These are phyloP conservation scores for Rhopalosiphum nymphaeae DNA, from an alignment of 2,888 invertebrate genomes.

Conservation along the genomic window DNA sequence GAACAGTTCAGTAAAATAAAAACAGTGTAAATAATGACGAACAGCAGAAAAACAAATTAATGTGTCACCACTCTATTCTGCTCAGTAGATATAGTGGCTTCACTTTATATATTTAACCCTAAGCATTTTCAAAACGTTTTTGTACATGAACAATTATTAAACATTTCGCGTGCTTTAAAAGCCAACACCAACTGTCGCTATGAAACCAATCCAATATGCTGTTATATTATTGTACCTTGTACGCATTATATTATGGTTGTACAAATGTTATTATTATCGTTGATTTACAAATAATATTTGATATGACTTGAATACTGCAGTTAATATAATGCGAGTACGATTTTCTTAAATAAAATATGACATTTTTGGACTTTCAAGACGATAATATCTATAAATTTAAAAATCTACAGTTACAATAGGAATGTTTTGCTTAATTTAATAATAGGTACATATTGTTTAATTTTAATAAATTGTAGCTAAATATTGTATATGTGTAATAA, in stretches of 20 bases:
- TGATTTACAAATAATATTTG: too few relatives aligned
- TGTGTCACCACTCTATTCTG: not conserved
- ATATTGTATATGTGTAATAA: too few relatives aligned
- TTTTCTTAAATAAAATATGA: too few relatives aligned
- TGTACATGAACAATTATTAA: not conserved
- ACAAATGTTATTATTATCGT: too few relatives aligned
- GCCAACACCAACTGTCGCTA: not conserved
- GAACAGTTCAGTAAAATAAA: not conserved
- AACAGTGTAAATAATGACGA: not conserved
- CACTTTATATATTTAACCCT: not conserved
- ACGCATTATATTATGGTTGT: too few relatives aligned
- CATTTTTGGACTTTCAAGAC: too few relatives aligned
- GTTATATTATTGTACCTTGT: too few relatives aligned
- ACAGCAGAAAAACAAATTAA: constrained; percentile 19
- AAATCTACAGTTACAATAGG: too few relatives aligned
- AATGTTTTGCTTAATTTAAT: too few relatives aligned
- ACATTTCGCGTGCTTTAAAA: not conserved
- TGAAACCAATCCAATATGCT: not conserved
- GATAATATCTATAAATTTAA: too few relatives aligned
- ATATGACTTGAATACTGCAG: not conserved
- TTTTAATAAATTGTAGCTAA: too few relatives aligned
- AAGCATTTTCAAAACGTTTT: not conserved
- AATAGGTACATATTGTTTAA: too few relatives aligned
- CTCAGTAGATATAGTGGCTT: not conserved
- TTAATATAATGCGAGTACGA: not conserved